A percentile compares a stretch with the other conserved stretches of the same genome.
These are phyloP conservation scores for Rhabditophanes sp. DNA, from an alignment of 2,888 invertebrate species.

Conservation along the genomic window DNA sequence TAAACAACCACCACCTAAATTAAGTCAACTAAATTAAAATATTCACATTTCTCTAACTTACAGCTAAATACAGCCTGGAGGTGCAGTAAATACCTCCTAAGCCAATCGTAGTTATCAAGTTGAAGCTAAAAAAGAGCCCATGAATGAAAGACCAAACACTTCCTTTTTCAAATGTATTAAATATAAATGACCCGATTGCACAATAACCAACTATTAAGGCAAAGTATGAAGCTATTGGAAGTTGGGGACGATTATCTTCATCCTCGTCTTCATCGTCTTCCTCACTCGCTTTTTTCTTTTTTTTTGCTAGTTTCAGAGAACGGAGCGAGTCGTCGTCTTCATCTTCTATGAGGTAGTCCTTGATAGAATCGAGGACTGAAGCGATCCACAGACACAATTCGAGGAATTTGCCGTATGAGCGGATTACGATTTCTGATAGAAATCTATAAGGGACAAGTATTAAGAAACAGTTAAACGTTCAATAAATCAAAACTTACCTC, in stretches of 20 bases:
- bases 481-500: constrained; percentile 14
- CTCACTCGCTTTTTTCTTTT: constrained; percentile 13
- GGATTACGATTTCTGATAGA: constrained; percentile 40
- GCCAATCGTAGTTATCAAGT: constrained; percentile 44
- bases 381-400: constrained; percentile 31
- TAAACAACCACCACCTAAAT: constrained; percentile 40
- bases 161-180: constrained; percentile 40
- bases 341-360: constrained; percentile 25
- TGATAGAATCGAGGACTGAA: constrained; percentile 27
- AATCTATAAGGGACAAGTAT: no score
- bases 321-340: constrained; percentile 19
- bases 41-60: constrained; percentile 9
- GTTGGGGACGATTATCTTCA: constrained; percentile 28
- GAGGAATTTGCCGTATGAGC: constrained; percentile 36
- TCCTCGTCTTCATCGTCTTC: constrained; percentile 19
- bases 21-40: not conserved
- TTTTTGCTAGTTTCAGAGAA: constrained; percentile 26
- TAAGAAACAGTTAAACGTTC: constrained; percentile 9
- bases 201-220: constrained; percentile 44
- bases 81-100: constrained; percentile 42
- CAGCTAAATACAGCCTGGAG: constrained; percentile 30
- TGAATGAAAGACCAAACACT: constrained; percentile 43
- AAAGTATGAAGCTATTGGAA: constrained; percentile 44
- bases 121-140: constrained; percentile 44
- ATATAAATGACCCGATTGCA: constrained; percentile 36